Evolutionary conservation across 2,888 invertebrate species (phyloP), one percentile per base, ranked within the genome.

Genomic region (Mayetiola destructor): DNA sequence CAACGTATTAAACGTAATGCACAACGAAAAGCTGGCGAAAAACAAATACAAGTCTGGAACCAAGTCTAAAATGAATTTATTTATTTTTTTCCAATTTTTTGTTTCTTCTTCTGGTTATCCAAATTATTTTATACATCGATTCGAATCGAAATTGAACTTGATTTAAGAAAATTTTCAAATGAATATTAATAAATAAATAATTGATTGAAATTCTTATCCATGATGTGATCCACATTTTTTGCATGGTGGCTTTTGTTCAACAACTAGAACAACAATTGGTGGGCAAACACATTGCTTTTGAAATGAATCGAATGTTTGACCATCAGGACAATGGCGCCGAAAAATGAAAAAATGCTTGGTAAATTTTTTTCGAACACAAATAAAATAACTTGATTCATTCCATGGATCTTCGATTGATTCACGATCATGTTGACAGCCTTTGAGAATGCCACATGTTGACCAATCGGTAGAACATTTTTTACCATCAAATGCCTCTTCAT

Each of bases 401-500:
- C 48, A 48, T 48, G 48, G 48, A 48, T 48, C 48, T 9, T 23
- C n/a, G 6, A 48, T 2, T 9, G 27, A 27, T 48, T 48, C 48
- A 48, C 48, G 48, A 48, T 48, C 48, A 27, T 27, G 27, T n/a
- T 14, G 23, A 12, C 48, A 48, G 2, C 48, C 27, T 6, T n/a
- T 14, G 16, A 48, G 18, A 4, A 27, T 23, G 2, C 27, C 27
- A 48, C 48, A 48, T 6, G 1, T 27, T 3, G 48, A 48, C 48
- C 48, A 48, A 27, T 48, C 27, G 5, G 6, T n/a, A n/a, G 48
- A 27, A n/a, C 48, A 48, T 48, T 48, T 23, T 6, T 16, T 3
- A 6, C 48, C 48, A 27, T 48, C 48, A 9, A 48, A 48, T n/a
- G 48, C 8, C 16, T 48, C n/a, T n/a, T 48, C 48, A n/a, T 48